Percentiles rank a stretch among this genome's conserved stretches.
Conservation (phyloP, 1,140 invertebrate genomes). For the Heliconius himera region DNA sequence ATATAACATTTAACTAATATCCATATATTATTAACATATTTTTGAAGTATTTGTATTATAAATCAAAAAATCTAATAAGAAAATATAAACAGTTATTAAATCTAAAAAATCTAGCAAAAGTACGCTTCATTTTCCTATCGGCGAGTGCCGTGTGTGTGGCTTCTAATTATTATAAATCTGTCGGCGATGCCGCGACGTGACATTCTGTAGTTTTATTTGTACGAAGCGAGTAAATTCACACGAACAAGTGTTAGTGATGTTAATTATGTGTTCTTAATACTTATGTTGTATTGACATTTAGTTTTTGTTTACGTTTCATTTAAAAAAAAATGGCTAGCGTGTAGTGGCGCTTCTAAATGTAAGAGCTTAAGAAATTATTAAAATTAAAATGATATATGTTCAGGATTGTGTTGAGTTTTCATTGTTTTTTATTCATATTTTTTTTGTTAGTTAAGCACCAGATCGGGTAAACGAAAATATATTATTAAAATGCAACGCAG, state of each 20-base stretch:
- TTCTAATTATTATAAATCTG: constrained; percentile 78
- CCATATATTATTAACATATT: no score
- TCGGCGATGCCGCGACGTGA: constrained; percentile 55
- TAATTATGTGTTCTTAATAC: constrained; percentile 55
- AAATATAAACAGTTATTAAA: no score
- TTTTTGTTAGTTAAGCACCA: no score
- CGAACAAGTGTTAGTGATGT: constrained; percentile 61
- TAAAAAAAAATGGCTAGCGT: not conserved
- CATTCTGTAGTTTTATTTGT: constrained; percentile 72
- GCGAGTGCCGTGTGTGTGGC: constrained; percentile 51
- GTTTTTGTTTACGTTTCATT: constrained; percentile 23
- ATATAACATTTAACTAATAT: not conserved
- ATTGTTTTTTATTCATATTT: no score
- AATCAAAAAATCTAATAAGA: no score
- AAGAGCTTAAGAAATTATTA: no score
- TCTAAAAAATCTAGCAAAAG: not conserved
- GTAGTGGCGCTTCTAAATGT: no score
- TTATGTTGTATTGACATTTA: constrained; percentile 40
- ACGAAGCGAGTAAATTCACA: constrained; percentile 65
- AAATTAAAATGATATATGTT: no score
- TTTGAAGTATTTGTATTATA: no score
- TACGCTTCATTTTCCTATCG: not conserved
- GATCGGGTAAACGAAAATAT: no score
- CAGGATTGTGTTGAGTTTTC: no score
- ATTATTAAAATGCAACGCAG: no score